Evolutionary conservation across 2,888 invertebrate genomes (phyloP), one percentile per base, ranked within the genome.

Genomic region (Lysandra coridon): DNA sequence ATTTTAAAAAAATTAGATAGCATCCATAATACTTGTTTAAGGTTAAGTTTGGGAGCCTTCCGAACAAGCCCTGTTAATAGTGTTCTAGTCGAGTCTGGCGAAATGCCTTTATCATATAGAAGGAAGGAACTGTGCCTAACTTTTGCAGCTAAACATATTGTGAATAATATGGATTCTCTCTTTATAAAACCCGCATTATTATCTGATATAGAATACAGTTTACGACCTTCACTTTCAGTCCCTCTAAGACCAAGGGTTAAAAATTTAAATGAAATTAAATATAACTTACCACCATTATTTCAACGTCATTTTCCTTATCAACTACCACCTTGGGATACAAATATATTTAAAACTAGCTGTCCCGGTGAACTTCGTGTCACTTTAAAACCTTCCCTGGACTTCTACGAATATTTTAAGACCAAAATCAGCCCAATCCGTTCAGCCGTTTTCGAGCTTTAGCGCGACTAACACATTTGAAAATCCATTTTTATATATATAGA

Each of bases 21-120:
- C 14, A 33, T 30, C 0, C 73, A 73, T 4, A 30, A 73, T 73
- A 30, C 30, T 2, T 73, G 73, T 33, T 12, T 73, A 10, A 73
- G 73, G 2, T 33, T 73, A 12, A 73, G 73, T 37, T 73, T 33
- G 37, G 73, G 44, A 73, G 73, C 73, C 6, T 73, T 73, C 23
- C 17, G 73, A 5, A 73, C 73, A 6, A 73, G 73, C 23, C 40
- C 73, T 1, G n/a, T 73, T 73, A 2, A 73, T 12, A 73, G 73
- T 44, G 44, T 73, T 17, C 44, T 73, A 7, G 73, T 73, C 2
- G 73, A 73, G 7, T 73, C 6, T 49, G 7, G 7, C 1, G 69
- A 73, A 73, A 30, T 37, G 12, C 37, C 30, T 33, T 10, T 73
- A 10, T 0, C 2, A 1, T 73, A 40, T 17, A 37, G 73, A 37